Percentiles rank a stretch among this genome's conserved stretches.
Evolutionary conservation across 2,888 invertebrate genomes (phyloP).

Genomic region (Thysanoteuthis rhombus): DNA sequence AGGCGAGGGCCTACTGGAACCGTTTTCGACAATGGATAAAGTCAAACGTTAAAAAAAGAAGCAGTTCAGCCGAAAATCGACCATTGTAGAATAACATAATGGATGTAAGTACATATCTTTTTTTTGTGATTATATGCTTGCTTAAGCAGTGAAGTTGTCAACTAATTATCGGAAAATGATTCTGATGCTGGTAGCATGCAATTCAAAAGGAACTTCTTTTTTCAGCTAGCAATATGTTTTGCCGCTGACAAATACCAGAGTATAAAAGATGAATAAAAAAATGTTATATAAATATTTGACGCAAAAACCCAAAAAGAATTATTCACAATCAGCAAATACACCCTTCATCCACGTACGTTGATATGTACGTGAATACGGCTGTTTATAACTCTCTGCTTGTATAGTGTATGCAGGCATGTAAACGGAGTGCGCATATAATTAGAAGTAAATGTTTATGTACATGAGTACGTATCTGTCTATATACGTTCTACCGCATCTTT

Average conservation of each 20-base stretch:
- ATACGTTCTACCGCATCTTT: neutral
- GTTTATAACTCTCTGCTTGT: neutral
- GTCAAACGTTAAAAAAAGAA: no score
- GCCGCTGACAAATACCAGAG: neutral
- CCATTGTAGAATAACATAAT: no score
- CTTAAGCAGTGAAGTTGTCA: neutral
- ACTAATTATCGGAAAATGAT: neutral
- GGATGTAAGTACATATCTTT: no score
- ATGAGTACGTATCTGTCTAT: no score
- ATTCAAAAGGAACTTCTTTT: neutral
- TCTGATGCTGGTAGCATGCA: neutral
- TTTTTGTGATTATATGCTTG: no score
- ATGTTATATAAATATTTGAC: neutral
- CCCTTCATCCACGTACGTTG: neutral
- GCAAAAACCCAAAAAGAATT: neutral
- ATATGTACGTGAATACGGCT: neutral
- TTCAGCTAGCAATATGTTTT: neutral
- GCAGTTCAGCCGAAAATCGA: no score
- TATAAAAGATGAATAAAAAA: neutral
- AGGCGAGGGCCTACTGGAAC: no score
- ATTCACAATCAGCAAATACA: neutral
- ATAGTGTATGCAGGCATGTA: neutral
- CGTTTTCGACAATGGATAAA: no score
- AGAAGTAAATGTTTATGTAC: neutral
- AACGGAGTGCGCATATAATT: neutral